Evolutionary conservation across 1,140 invertebrate species (phyloP).

Genomic region (Drosophila nikananu): DNA sequence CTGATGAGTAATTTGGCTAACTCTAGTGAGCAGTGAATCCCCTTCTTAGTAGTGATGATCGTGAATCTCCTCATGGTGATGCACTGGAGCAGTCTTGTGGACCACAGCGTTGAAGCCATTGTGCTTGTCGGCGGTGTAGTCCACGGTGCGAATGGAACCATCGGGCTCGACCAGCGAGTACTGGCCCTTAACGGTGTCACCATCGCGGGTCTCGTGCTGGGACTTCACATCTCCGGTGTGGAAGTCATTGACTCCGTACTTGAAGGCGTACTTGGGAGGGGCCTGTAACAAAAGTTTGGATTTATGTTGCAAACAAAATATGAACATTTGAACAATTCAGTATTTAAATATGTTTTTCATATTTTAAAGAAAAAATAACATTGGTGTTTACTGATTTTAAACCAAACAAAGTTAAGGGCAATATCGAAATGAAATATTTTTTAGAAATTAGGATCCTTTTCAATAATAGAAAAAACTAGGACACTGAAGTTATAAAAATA

Average conservation of each 20-base stretch:
- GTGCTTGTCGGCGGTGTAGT: constrained; percentile 86
- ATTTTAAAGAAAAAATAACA: no score
- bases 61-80: constrained; percentile 81
- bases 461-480: no score
- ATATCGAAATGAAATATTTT: background rate
- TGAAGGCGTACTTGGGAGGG: constrained; percentile 86
- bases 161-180: constrained; percentile 87
- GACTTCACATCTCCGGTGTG: constrained; percentile 87
- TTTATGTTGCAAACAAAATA: background rate
- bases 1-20: constrained; percentile 79
- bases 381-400: background rate
- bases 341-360: background rate
- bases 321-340: no score
- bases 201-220: constrained; percentile 86
- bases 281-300: constrained; percentile 58
- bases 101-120: constrained; percentile 88
- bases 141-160: constrained; percentile 86
- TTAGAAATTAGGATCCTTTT: no score
- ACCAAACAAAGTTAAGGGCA: background rate
- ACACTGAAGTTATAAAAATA: no score
- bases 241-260: constrained; percentile 86
- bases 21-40: constrained; percentile 57
- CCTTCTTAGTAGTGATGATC: constrained; percentile 60
- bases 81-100: constrained; percentile 87
- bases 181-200: constrained; percentile 86